phyloP scores from a whole-genome alignment of 2,113 vertebrate species.

The Engraulis encrasicolus region DNA sequence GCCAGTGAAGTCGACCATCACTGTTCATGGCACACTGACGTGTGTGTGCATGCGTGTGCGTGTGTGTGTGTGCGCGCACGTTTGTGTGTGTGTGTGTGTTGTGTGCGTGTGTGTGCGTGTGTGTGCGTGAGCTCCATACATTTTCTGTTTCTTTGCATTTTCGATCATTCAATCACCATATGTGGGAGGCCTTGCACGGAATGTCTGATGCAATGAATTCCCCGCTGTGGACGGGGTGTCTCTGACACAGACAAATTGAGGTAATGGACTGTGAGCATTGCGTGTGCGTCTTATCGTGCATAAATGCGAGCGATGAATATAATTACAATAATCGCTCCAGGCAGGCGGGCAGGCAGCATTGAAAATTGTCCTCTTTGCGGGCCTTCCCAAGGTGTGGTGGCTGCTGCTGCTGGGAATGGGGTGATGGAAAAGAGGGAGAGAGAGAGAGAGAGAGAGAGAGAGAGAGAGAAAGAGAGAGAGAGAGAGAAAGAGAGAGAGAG shows the following conservation, averaged over 20 bases:
- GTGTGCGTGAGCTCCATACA: too few relatives aligned
- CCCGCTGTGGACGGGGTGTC: not conserved
- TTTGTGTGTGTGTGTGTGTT: too few relatives aligned
- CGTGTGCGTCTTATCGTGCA: not conserved
- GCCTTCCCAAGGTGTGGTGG: not conserved
- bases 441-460: not conserved
- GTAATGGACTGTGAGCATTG: constrained; percentile 3
- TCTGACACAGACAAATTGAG: constrained; percentile 12
- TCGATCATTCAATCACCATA: constrained; percentile 21
- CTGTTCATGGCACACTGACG: too few relatives aligned
- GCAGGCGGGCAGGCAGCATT: constrained; percentile 2
- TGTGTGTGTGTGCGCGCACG: too few relatives aligned
- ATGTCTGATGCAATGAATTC: constrained; percentile 6
- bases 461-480: too few relatives aligned
- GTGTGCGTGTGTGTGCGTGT: not conserved
- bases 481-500: too few relatives aligned
- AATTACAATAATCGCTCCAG: constrained; percentile 1
- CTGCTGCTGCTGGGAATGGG: not conserved
- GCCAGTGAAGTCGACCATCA: too few relatives aligned
- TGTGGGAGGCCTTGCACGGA: not conserved
- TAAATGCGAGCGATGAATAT: not conserved
- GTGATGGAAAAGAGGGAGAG: not conserved
- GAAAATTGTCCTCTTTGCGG: not conserved
- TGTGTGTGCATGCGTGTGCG: not conserved
- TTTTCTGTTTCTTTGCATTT: not conserved